Conservation (phyloP, 2,113 vertebrate species). For the Psilopogon haemacephalus region DNA sequence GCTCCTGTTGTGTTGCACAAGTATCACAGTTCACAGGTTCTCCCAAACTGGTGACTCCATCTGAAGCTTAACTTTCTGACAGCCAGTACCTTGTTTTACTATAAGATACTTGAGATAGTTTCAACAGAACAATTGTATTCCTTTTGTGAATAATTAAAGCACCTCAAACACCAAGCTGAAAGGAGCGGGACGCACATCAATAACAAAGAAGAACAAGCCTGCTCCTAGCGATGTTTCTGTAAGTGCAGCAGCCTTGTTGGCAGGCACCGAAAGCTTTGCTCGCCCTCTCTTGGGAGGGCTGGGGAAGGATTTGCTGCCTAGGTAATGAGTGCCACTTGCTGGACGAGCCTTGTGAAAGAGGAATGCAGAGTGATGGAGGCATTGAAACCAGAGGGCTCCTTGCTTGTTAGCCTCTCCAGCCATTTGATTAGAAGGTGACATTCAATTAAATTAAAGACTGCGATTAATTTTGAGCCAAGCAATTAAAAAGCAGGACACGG, state of each 20-base stretch:
- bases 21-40: not conserved
- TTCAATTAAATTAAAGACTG: constrained; percentile 30
- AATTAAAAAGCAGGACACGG: not conserved
- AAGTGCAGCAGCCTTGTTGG: not conserved
- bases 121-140: not conserved
- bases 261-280: not conserved
- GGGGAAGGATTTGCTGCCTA: not conserved
- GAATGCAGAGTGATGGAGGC: not conserved
- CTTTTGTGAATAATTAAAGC: not conserved
- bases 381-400: not conserved
- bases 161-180: not conserved
- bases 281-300: constrained; percentile 66
- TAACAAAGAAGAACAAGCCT: not conserved
- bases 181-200: fast-evolving
- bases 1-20: not conserved
- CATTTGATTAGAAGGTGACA: constrained; percentile 49
- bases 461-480: not conserved
- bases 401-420: constrained; percentile 7
- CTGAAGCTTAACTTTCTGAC: not conserved
- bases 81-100: not conserved
- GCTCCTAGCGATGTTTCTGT: fast-evolving
- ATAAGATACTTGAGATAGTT: fast-evolving
- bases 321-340: fast-evolving
- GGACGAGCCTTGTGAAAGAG: not conserved
- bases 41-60: not conserved